phyloP scores from a whole-genome alignment of 2,797 vertebrate species.

The Enteromius argenteus region DNA sequence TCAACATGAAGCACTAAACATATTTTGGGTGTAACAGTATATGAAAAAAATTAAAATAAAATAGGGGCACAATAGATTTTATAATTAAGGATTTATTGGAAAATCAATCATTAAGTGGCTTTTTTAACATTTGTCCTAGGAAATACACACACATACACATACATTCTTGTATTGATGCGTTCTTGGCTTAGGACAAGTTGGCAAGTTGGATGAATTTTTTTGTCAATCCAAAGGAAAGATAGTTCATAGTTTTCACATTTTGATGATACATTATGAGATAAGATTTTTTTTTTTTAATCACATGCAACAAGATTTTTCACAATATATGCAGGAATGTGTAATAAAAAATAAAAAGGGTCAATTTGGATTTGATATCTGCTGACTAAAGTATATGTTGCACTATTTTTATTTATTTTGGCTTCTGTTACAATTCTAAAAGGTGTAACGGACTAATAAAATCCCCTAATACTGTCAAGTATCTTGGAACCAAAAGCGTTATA shows the following conservation, averaged over 20 bases:
- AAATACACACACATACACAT: too few relatives aligned
- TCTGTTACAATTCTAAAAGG: neutral
- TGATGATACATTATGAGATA: neutral
- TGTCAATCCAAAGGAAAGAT: neutral
- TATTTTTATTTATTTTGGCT: neutral
- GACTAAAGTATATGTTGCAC: neutral
- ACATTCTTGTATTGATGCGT: too few relatives aligned
- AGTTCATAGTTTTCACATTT: neutral
- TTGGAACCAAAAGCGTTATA: neutral
- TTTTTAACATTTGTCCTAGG: too few relatives aligned
- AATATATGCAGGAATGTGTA: too few relatives aligned
- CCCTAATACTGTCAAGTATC: neutral
- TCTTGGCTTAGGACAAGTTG: too few relatives aligned
- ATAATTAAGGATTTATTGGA: neutral
- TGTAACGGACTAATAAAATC: neutral
- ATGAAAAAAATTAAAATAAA: neutral
- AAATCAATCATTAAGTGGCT: neutral
- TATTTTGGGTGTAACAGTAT: neutral
- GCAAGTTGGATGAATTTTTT: too few relatives aligned
- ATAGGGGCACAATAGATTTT: neutral
- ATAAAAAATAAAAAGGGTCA: too few relatives aligned
- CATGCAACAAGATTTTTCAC: too few relatives aligned
- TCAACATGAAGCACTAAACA: neutral
- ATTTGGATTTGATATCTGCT: neutral
- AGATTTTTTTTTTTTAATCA: neutral